A percentile compares a stretch with the other conserved stretches of the same genome.
Conservation (phyloP, 2,113 vertebrate species). For the Epinephelus moara region DNA sequence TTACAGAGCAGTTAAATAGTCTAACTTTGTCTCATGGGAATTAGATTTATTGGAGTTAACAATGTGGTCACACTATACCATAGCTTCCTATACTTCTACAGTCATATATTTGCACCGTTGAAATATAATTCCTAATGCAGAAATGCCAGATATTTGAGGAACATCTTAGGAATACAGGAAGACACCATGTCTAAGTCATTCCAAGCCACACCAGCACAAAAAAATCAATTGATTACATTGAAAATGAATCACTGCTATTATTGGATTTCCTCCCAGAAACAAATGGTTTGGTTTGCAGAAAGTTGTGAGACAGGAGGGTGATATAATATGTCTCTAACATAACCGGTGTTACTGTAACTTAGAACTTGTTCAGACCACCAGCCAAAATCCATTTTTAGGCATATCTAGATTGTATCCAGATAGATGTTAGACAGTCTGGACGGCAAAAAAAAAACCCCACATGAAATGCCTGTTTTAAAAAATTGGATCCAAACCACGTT, state of each 20-base stretch:
- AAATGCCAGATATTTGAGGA: slow-evolving; percentile 4
- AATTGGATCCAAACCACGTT: too few species aligned
- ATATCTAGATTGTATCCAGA: too few species aligned
- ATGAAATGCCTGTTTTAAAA: too few species aligned
- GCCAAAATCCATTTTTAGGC: too few species aligned
- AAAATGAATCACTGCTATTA: not conserved
- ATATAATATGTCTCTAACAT: not conserved
- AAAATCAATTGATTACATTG: not conserved
- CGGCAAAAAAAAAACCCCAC: too few species aligned
- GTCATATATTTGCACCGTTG: not conserved
- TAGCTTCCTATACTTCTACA: slow-evolving; percentile 5
- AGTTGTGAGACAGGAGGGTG: not conserved
- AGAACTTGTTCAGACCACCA: too few species aligned
- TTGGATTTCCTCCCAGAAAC: not conserved
- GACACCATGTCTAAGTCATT: not conserved
- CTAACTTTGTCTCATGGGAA: slow-evolving; percentile 48
- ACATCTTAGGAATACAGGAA: slow-evolving; percentile 4
- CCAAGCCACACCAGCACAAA: not conserved
- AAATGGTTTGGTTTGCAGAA: not conserved
- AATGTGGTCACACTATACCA: slow-evolving; percentile 15
- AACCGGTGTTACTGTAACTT: not conserved
- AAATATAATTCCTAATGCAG: not conserved
- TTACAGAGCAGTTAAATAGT: slow-evolving; percentile 55
- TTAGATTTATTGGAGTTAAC: slow-evolving; percentile 42
- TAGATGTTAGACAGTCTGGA: too few species aligned